These are phyloP conservation scores for Hydroisotoma schaefferi DNA, from an alignment of 2,888 invertebrate species.

Conservation along the genomic window DNA sequence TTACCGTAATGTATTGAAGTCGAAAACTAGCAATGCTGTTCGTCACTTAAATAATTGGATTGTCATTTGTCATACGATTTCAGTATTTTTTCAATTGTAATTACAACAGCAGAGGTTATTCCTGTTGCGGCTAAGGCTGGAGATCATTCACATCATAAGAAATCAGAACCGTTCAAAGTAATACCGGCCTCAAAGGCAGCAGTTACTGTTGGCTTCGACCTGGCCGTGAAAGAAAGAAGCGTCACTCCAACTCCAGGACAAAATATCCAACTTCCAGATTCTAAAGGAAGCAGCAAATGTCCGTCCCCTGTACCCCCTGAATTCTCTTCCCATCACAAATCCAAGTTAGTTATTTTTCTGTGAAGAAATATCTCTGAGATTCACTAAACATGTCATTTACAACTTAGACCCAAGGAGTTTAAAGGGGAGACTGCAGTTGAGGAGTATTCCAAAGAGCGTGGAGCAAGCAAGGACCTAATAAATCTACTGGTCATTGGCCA, in stretches of 20 bases:
- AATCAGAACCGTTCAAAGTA: conserved; percentile 18
- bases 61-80: too few relatives aligned
- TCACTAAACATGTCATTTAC: neutral
- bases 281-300: conserved; percentile 24
- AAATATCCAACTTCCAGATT: conserved; percentile 11
- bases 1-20: too few relatives aligned
- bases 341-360: conserved; percentile 2
- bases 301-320: conserved; percentile 28
- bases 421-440: conserved; percentile 56
- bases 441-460: conserved; percentile 70
- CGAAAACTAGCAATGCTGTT: too few relatives aligned
- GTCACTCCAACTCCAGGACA: conserved; percentile 2
- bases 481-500: conserved; percentile 92
- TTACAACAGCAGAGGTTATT: too few relatives aligned
- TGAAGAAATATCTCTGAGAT: neutral
- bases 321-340: conserved; percentile 2
- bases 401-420: conserved; percentile 38
- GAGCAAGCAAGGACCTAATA: conserved; percentile 76
- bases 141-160: too few relatives aligned
- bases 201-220: conserved; percentile 38
- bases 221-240: conserved; percentile 19
- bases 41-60: too few relatives aligned
- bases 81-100: too few relatives aligned
- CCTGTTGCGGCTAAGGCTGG: too few relatives aligned
- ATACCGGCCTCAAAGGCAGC: conserved; percentile 25